phyloP scores from a whole-genome alignment of 2,888 invertebrate species.

The Hemaris fuciformis region DNA sequence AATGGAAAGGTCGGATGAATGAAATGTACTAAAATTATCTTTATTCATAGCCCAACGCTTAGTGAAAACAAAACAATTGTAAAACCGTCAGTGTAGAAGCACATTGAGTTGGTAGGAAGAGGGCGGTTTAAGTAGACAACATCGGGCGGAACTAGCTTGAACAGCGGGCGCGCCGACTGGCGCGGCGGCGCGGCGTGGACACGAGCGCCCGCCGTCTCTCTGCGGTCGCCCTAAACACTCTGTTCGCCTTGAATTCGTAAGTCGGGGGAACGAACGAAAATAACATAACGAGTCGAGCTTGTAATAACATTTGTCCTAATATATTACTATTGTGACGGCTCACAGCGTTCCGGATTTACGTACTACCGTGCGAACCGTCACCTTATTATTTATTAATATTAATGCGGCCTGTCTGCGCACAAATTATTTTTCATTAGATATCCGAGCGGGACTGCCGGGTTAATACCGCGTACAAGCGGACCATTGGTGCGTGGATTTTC shows the following conservation, averaged over 20 bases:
- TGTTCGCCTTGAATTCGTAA: constrained; percentile 52
- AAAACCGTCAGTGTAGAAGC: background rate
- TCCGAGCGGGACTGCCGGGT: constrained; percentile 43
- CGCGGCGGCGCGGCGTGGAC: constrained; percentile 13
- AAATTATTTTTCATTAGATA: constrained; percentile 71
- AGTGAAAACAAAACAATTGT: background rate
- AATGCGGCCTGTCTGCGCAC: constrained; percentile 64
- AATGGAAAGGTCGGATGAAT: too few relatives aligned
- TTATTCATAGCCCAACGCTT: too few relatives aligned
- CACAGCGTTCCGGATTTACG: constrained; percentile 68
- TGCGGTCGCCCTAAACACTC: constrained; percentile 37
- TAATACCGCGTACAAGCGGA: constrained; percentile 55
- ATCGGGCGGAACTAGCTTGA: background rate
- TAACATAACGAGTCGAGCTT: constrained; percentile 75
- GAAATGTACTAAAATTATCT: too few relatives aligned
- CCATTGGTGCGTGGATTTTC: constrained; percentile 52
- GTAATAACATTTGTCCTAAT: constrained; percentile 80
- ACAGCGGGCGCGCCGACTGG: constrained; percentile 11
- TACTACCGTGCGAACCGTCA: constrained; percentile 70
- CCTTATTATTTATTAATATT: constrained; percentile 75
- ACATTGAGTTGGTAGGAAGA: background rate
- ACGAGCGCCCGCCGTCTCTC: constrained; percentile 19
- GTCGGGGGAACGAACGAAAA: constrained; percentile 68
- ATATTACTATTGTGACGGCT: constrained; percentile 77
- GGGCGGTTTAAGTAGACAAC: background rate